Conservation (phyloP, 2,888 invertebrate species). For the Dynastes hyllus region DNA sequence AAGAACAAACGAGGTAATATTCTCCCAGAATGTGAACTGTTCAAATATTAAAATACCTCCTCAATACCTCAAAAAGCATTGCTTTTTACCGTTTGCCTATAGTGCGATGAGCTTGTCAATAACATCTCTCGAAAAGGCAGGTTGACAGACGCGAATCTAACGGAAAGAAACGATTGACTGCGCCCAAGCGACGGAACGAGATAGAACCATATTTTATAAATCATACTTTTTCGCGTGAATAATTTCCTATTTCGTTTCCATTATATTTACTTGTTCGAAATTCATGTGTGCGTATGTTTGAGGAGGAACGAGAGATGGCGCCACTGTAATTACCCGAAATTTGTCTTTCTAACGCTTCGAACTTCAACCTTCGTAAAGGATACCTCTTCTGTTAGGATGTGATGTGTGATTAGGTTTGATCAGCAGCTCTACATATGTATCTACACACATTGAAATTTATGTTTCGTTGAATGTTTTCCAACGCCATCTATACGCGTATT, state of each 20-base stretch:
- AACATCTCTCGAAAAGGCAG: not conserved
- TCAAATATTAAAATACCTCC: slow-evolving; percentile 6
- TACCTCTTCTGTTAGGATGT: not conserved
- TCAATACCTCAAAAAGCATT: not conserved
- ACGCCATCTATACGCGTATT: too few relatives aligned
- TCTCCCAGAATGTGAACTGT: not conserved
- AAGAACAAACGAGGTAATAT: slow-evolving; percentile 18
- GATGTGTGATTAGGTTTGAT: too few relatives aligned
- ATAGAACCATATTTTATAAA: slow-evolving; percentile 11
- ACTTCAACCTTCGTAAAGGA: not conserved
- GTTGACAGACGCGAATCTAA: not conserved
- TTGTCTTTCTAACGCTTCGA: not conserved
- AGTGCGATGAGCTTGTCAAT: slow-evolving; percentile 12
- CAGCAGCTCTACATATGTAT: too few relatives aligned
- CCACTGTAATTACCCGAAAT: not conserved
- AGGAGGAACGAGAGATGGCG: not conserved
- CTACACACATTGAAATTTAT: too few relatives aligned
- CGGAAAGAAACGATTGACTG: not conserved
- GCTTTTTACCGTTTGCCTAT: not conserved
- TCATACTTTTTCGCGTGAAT: not conserved
- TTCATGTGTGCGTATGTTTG: not conserved
- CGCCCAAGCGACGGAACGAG: not conserved
- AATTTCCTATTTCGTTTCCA: slow-evolving; percentile 15
- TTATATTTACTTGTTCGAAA: slow-evolving; percentile 5
- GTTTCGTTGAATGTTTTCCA: too few relatives aligned